These are phyloP conservation scores for Euleptes europaea DNA, from an alignment of 2,113 vertebrate genomes.

Conservation along the genomic window DNA sequence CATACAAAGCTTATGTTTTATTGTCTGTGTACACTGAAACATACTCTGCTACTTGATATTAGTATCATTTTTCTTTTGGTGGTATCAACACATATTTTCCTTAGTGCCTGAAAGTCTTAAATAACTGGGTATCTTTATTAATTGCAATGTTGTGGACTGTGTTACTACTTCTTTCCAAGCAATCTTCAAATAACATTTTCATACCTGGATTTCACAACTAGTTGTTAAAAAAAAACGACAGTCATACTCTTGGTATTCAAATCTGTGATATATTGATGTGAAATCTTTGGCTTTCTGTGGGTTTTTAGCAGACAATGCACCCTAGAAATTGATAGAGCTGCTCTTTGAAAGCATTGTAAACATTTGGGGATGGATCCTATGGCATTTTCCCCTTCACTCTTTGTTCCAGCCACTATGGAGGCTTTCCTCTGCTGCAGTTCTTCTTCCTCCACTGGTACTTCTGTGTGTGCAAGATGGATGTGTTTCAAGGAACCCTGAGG, in stretches of 20 bases:
- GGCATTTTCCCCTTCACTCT: too few species aligned
- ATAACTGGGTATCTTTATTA: background rate
- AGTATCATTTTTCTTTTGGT: background rate
- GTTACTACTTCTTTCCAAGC: background rate
- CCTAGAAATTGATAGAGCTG: conserved; percentile 15
- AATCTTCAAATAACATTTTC: conserved; percentile 16
- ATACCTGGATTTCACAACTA: conserved; percentile 36
- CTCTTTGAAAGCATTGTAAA: background rate
- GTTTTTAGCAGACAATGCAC: conserved; percentile 20
- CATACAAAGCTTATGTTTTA: background rate
- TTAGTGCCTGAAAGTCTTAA: conserved; percentile 23
- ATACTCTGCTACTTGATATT: background rate
- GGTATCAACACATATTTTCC: conserved; percentile 5
- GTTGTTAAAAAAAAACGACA: conserved; percentile 38
- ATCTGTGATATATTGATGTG: conserved; percentile 46
- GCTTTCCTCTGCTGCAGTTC: too few species aligned
- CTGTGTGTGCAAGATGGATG: too few species aligned
- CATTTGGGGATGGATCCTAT: background rate
- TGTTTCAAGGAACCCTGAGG: background rate
- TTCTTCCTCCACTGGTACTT: too few species aligned
- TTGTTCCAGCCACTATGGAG: too few species aligned
- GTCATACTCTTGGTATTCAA: background rate
- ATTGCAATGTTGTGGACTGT: background rate
- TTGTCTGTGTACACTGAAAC: background rate
- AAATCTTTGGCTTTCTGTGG: background rate